Evolutionary conservation across 2,888 invertebrate species (phyloP).

Genomic region (Tillus elongatus): DNA sequence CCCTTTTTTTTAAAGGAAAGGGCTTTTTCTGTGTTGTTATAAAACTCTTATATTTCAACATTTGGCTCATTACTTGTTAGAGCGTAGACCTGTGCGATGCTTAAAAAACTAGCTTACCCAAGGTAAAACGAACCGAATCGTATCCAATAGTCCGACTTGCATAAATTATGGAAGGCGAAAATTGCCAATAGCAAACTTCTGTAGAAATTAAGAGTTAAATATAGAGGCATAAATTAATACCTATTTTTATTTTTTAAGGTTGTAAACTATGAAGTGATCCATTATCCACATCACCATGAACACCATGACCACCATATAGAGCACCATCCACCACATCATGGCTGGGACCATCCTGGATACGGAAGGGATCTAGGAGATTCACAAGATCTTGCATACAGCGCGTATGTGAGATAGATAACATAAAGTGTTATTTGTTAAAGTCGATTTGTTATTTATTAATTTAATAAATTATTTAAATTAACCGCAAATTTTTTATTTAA

Average conservation of each 20-base stretch:
- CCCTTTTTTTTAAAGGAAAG: no score
- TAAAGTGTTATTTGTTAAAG: conserved; percentile 7
- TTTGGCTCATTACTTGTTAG: no score
- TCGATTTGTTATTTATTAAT: conserved; percentile 18
- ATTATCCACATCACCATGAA: conserved; percentile 65
- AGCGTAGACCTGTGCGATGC: no score
- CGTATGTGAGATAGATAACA: conserved; percentile 15
- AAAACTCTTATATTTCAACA: no score
- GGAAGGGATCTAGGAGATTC: conserved; percentile 51
- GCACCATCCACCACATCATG: conserved; percentile 43
- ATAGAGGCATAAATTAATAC: conserved; percentile 11
- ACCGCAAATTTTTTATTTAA: no score
- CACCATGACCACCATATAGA: conserved; percentile 56
- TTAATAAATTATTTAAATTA: conserved; percentile 19
- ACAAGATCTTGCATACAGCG: conserved; percentile 50
- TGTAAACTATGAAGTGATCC: conserved; percentile 79
- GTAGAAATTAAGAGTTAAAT: no score
- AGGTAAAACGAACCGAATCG: no score
- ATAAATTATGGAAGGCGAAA: no score
- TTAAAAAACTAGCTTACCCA: no score
- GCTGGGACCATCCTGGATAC: conserved; percentile 51
- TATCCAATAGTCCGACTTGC: no score
- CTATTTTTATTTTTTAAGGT: conserved; percentile 37
- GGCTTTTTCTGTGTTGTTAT: no score
- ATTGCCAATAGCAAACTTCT: no score